Conservation (phyloP, 2,888 invertebrate genomes). For the Diabrotica balteata region DNA sequence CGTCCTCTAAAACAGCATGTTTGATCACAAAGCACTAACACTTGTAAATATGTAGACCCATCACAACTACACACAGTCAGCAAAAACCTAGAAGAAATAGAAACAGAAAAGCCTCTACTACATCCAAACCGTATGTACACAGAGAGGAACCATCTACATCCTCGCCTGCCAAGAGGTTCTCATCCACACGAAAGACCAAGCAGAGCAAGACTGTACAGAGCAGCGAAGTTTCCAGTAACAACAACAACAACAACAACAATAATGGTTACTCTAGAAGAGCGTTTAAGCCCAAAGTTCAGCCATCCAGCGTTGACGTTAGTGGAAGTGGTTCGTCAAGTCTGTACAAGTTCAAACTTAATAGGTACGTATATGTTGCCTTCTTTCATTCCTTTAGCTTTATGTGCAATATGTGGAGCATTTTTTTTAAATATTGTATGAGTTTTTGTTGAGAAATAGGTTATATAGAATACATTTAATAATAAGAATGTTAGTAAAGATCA, state of each 20-base stretch:
- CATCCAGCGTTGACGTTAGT: conserved; percentile 64
- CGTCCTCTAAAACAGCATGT: conserved; percentile 34
- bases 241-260: conserved; percentile 52
- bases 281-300: conserved; percentile 73
- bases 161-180: conserved; percentile 63
- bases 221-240: conserved; percentile 47
- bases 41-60: conserved; percentile 59
- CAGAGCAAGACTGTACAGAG: conserved; percentile 30
- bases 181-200: conserved; percentile 45
- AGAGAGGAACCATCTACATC: conserved; percentile 63
- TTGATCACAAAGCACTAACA: conserved; percentile 49
- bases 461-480: too few relatives aligned
- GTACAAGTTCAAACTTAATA: conserved; percentile 82
- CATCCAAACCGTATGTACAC: conserved; percentile 73
- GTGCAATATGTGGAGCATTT: too few relatives aligned
- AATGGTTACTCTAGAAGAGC: conserved; percentile 65
- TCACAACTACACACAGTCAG: conserved; percentile 55
- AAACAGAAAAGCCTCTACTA: conserved; percentile 54
- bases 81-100: conserved; percentile 60
- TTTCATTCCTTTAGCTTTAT: too few relatives aligned
- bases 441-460: too few relatives aligned
- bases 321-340: conserved; percentile 63
- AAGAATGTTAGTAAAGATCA: too few relatives aligned
- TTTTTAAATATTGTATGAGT: too few relatives aligned
- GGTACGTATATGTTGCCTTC: conserved; percentile 34